Base-by-base conservation (phyloP, 92 coral and sea anemone species). In the Isaurus tuberculatus region DNA sequence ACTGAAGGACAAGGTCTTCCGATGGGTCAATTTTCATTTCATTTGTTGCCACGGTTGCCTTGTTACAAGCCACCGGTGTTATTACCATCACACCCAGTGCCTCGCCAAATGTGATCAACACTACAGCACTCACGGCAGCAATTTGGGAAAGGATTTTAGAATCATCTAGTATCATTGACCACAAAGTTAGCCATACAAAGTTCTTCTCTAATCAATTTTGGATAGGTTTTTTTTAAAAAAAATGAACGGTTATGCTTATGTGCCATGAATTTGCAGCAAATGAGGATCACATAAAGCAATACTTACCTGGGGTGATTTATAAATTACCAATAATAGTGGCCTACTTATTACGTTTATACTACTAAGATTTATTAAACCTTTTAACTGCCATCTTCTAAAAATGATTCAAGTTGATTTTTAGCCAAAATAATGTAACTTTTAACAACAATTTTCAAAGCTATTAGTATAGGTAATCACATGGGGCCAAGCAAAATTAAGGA, bases 21-120 rank as follows among this genome's bases (percentile, higher is more conserved):
- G 48, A 58, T 55, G 33, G 82, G 69, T 70, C 82, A 77, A 77
- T 77, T n/a, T 57, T 77, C 82, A 77, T 23, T 77, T 53, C 57
- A 57, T 74, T 60, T 74, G 75, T 65, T 65, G 85, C 73, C 8
- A 43, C 33, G 85, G 73, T 44, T 79, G 88, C 82, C 91, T 88
- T 64, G 79, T 65, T 65, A 79, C 79, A 82, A 42, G 86, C 49
- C 91, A 84, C 88, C 78, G 91, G 88, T 73, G 91, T 88, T 89
- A 86, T 93, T 93, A 93, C 97, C 97, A 93, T 89, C 89, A 87
- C 90, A 80, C 80, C 91, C 92, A 90, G 84, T 77, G 94, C 97
- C 65, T 79, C 85, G 73, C 97, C 91, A 88, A 86, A 73, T 85
- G 88, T 80, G 89, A 91, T 93, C 90, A 93, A 85, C 91, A 37